Base-by-base conservation (phyloP, 2,797 vertebrate species). In the Saguinus oedipus region DNA sequence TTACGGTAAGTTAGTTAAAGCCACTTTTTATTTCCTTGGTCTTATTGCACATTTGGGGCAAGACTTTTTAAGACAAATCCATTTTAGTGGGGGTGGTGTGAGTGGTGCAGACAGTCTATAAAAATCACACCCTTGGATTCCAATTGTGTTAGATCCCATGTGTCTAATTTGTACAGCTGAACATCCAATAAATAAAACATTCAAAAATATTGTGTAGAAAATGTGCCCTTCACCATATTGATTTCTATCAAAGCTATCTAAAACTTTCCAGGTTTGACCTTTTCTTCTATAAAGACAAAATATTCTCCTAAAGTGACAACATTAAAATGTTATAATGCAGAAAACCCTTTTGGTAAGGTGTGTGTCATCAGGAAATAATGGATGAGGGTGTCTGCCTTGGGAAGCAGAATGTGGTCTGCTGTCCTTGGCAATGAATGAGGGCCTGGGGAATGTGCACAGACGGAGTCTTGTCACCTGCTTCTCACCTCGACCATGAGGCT, bases 241-340 rank as follows among this genome's bases (percentile, higher is more conserved):
- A 98, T 98, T 98, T 98, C 93, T 97, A 98, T 97, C 97, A 98
- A 93, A 98, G 94, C 88, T 22, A 96, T 98, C 96, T 98, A 97
- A 97, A 98, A 98, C 82, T 97, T 98, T 95, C 93, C 97, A 98
- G 95, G 50, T 39, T 93, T 97, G 97, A 98, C 94, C 96, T 99
- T 98, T 98, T 97, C 96, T 96, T 97, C 94, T 97, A 94, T 42
- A 97, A 98, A 98, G 95, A 98, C 81, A 98, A 96, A 98, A 97
- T 97, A 97, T 81, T 97, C 96, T 95, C 19, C 81, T 93, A 97
- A 76, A 97, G 70, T 98, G 97, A 97, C 95, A 98, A 30, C 89
- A 88, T 97, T 96, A 95, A 85, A 96, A 82, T 81, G 50, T 72
- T 95, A 57, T 10, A 92, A 95, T 88, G 83, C 70, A 90, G 94